Evolutionary conservation across 2,797 vertebrate species (phyloP).

Genomic region (Sciaenops ocellatus): DNA sequence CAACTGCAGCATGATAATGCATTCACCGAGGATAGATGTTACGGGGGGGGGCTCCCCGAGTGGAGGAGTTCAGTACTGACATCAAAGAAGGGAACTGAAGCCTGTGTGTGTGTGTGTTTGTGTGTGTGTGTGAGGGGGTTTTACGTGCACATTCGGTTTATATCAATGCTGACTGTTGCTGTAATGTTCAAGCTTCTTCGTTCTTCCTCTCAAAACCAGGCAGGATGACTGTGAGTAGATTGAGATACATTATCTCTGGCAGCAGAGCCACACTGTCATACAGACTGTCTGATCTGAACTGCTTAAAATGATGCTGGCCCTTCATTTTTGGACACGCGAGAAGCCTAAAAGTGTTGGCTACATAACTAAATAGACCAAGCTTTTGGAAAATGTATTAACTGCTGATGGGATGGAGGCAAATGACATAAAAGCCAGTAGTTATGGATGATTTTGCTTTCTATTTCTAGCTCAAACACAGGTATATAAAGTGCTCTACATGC

Average conservation of each 20-base stretch:
- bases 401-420: conserved; percentile 19
- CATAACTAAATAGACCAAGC: neutral
- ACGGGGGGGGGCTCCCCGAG: conserved; percentile 65
- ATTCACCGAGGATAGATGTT: conserved; percentile 67
- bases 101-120: conserved; percentile 26
- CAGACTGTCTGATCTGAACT: conserved; percentile 65
- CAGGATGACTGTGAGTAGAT: conserved; percentile 57
- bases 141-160: conserved; percentile 30
- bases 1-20: conserved; percentile 76
- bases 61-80: conserved; percentile 65
- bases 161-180: conserved; percentile 49
- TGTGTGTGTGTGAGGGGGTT: conserved; percentile 23
- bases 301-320: conserved; percentile 17
- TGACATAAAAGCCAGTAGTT: conserved; percentile 42
- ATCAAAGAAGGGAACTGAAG: conserved; percentile 76
- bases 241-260: conserved; percentile 67
- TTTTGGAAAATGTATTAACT: conserved; percentile 23
- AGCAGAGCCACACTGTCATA: conserved; percentile 61
- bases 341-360: conserved; percentile 21
- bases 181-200: conserved; percentile 45
- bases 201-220: conserved; percentile 49
- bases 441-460: conserved; percentile 28
- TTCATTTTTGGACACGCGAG: conserved; percentile 12
- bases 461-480: neutral
- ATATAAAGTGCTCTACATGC: neutral